These are phyloP conservation scores for Anagyrus pseudococci DNA, from an alignment of 2,888 invertebrate genomes.

Conservation along the genomic window DNA sequence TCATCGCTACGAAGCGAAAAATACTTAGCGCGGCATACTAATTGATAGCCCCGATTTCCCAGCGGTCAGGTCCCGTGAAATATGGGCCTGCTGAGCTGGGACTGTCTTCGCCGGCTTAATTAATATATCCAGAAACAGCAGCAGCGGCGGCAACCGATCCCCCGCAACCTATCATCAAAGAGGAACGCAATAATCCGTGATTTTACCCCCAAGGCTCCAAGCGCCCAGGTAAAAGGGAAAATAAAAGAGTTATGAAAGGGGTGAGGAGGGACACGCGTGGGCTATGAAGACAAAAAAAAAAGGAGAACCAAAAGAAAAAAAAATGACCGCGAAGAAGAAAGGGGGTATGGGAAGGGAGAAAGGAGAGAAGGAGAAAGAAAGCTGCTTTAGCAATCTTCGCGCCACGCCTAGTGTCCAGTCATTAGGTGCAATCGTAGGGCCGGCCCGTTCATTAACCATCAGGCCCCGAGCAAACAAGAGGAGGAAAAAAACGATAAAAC, in stretches of 20 bases:
- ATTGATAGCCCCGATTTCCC: not conserved
- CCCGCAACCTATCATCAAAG: conserved; percentile 1
- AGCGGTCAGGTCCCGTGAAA: not conserved
- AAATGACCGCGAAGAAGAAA: too few relatives aligned
- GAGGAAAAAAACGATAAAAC: conserved; percentile 43
- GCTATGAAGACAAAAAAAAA: not conserved
- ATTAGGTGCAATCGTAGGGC: conserved; percentile 52
- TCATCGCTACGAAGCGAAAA: not conserved
- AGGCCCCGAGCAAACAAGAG: conserved; percentile 32
- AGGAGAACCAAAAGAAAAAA: too few relatives aligned
- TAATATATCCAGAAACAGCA: conserved; percentile 34
- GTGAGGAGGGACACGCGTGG: not conserved
- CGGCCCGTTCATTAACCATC: conserved; percentile 57
- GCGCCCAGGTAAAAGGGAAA: too few relatives aligned
- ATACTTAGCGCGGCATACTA: not conserved
- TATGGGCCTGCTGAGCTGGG: conserved; percentile 2
- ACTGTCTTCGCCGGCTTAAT: conserved; percentile 9
- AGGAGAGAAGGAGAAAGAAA: conserved; percentile 17
- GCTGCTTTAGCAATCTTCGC: conserved; percentile 59
- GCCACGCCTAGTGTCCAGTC: conserved; percentile 60
- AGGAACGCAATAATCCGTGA: too few relatives aligned
- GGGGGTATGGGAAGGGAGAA: not conserved
- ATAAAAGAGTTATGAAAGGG: too few relatives aligned
- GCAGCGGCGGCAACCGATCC: conserved; percentile 25
- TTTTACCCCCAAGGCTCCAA: too few relatives aligned